A percentile compares a stretch with the other conserved stretches of the same genome.
phyloP scores from a whole-genome alignment of 2,888 invertebrate species.

The Parnassius mnemosyne region DNA sequence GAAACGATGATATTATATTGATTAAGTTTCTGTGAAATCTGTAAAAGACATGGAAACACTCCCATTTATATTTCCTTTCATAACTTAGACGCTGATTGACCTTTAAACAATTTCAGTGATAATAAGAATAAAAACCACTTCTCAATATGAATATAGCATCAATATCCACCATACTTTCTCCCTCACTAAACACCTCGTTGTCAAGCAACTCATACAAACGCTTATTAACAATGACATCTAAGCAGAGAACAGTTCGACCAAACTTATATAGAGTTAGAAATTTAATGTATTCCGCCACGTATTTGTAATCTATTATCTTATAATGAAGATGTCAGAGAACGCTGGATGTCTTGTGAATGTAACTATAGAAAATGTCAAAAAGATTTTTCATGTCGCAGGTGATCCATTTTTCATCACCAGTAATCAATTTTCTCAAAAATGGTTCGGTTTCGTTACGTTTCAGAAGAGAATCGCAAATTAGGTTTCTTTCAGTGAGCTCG shows the following conservation, averaged over 20 bases:
- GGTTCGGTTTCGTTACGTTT: too few species aligned
- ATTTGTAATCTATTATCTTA: conserved; percentile 6
- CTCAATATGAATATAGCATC: conserved; percentile 22
- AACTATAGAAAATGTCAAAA: too few species aligned
- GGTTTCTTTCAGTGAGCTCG: too few species aligned
- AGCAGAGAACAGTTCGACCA: conserved; percentile 27
- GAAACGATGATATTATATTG: conserved; percentile 7
- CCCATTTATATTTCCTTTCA: conserved; percentile 10
- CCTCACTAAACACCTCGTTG: conserved; percentile 23
- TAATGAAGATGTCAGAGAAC: not conserved
- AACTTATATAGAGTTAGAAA: conserved; percentile 28
- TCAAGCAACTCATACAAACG: conserved; percentile 12
- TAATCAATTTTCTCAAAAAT: too few species aligned
- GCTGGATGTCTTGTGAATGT: too few species aligned
- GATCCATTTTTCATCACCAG: too few species aligned
- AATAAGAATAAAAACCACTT: conserved; percentile 8
- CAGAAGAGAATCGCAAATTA: too few species aligned
- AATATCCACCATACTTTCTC: conserved; percentile 12
- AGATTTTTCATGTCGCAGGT: too few species aligned
- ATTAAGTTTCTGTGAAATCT: not conserved
- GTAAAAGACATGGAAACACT: not conserved
- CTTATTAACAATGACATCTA: conserved; percentile 28
- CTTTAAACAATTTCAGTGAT: conserved; percentile 14
- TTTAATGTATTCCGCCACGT: conserved; percentile 26
- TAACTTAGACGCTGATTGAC: conserved; percentile 20